phyloP scores from a whole-genome alignment of 1,140 invertebrate genomes.

The Aplysia californica region DNA sequence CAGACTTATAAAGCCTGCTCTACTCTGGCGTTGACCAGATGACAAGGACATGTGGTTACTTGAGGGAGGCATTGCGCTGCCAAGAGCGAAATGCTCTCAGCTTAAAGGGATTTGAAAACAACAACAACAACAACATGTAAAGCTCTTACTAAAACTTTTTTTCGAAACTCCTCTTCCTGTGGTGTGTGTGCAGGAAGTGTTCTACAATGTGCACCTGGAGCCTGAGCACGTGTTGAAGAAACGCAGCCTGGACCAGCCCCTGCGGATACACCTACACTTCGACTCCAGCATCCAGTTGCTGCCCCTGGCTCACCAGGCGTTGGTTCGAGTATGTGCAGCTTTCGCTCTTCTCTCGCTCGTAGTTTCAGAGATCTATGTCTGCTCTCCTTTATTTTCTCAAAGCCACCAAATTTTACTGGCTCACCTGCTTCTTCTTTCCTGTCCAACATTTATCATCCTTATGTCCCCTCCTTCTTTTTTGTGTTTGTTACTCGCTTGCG shows the following conservation, averaged over 20 bases:
- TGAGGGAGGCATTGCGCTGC: no score
- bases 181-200: constrained; percentile 72
- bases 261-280: constrained; percentile 90
- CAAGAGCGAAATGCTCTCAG: no score
- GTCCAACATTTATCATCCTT: background rate
- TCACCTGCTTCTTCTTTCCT: background rate
- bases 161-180: background rate
- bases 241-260: constrained; percentile 84
- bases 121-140: no score
- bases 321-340: constrained; percentile 84
- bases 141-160: no score
- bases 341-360: background rate
- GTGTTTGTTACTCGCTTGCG: background rate
- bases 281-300: constrained; percentile 86
- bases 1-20: no score
- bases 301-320: constrained; percentile 81
- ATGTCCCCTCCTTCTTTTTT: background rate
- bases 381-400: no score
- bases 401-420: background rate
- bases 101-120: no score
- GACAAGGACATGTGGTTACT: no score
- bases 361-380: background rate
- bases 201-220: constrained; percentile 86
- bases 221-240: constrained; percentile 82
- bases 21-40: no score